These are phyloP conservation scores for Hormaphis cornu DNA, from an alignment of 1,140 invertebrate genomes.

Conservation along the genomic window DNA sequence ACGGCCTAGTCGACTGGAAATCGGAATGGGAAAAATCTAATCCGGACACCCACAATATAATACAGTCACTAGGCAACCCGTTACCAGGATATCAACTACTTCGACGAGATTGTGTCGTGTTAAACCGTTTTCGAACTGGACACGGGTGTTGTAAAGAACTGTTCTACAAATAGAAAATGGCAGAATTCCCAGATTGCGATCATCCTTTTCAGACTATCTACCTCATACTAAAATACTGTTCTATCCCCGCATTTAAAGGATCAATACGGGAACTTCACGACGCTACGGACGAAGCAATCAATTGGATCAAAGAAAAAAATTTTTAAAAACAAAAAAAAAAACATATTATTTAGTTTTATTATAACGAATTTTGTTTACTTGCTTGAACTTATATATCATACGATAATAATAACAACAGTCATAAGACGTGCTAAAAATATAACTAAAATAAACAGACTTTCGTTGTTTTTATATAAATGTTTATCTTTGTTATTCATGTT, in stretches of 20 bases:
- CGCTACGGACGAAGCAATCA: neutral
- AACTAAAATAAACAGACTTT: no score
- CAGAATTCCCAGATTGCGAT: neutral
- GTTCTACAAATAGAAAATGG: neutral
- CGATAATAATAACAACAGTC: no score
- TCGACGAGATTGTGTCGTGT: neutral
- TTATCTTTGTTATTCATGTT: no score
- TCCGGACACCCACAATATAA: neutral
- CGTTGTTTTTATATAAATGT: no score
- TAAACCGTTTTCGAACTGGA: neutral
- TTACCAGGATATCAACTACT: neutral
- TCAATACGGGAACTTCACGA: neutral
- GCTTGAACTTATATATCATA: no score
- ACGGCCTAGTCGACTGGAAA: neutral
- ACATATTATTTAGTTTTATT: no score
- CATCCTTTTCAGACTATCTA: neutral
- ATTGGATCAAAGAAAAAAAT: no score
- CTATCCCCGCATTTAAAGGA: neutral
- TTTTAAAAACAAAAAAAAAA: no score
- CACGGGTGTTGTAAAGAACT: neutral
- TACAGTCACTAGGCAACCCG: neutral
- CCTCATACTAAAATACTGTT: neutral
- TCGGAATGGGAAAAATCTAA: neutral
- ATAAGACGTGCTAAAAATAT: no score
- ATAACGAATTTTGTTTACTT: no score